phyloP scores from a whole-genome alignment of 2,797 vertebrate genomes.

The Peromyscus nudipes region DNA sequence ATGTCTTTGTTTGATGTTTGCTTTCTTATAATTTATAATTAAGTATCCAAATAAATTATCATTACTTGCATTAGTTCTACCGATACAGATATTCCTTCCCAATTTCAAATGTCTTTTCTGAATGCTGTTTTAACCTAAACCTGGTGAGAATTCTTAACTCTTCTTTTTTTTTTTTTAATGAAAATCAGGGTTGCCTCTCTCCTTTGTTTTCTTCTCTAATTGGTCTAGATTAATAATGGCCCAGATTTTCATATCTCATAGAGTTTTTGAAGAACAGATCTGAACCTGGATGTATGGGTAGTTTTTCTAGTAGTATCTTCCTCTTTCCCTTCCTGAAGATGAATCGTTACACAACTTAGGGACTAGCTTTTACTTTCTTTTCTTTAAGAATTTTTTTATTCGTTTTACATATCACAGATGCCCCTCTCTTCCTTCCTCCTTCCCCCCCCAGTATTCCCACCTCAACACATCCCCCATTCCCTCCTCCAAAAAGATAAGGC shows the following conservation, averaged over 20 bases:
- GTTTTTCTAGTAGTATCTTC: neutral
- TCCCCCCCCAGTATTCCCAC: too few species aligned
- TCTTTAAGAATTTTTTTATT: too few species aligned
- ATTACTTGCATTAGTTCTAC: neutral
- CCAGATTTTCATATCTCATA: neutral
- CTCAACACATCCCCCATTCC: too few species aligned
- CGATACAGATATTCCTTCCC: neutral
- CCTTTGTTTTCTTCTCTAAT: neutral
- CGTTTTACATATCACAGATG: too few species aligned
- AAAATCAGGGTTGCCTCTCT: neutral
- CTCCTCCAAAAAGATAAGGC: too few species aligned
- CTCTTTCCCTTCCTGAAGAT: neutral
- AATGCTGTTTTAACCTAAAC: neutral
- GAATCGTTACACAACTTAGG: neutral
- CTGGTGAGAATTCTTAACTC: neutral
- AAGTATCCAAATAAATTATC: neutral
- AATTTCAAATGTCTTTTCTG: neutral
- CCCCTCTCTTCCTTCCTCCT: too few species aligned
- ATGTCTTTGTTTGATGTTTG: neutral
- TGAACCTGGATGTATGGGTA: neutral
- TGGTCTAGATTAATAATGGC: neutral
- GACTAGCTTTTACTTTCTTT: neutral
- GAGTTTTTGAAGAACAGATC: neutral
- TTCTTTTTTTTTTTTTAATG: neutral
- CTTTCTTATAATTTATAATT: neutral